phyloP scores from a whole-genome alignment of 2,888 invertebrate genomes.

The Clivina fossor region DNA sequence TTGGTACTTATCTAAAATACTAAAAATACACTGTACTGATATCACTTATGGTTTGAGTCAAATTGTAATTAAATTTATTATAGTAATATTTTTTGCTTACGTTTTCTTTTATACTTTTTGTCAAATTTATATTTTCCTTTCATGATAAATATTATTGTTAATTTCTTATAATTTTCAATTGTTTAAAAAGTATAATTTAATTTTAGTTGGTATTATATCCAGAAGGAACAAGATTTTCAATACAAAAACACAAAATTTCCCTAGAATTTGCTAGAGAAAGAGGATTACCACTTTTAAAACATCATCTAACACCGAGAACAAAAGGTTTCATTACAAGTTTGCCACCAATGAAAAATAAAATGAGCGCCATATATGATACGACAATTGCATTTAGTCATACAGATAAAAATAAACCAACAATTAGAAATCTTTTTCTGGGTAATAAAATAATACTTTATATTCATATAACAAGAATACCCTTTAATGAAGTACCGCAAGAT shows the following conservation, averaged over 20 bases:
- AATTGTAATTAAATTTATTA: too few species aligned
- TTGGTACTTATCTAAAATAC: too few species aligned
- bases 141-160: too few species aligned
- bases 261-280: conserved; percentile 84
- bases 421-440: conserved; percentile 74
- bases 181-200: too few species aligned
- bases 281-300: conserved; percentile 80
- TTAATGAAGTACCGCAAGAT: conserved; percentile 75
- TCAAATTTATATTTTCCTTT: too few species aligned
- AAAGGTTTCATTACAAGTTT: conserved; percentile 89
- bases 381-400: conserved; percentile 70
- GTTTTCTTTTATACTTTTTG: too few species aligned
- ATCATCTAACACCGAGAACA: conserved; percentile 92
- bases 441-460: conserved; percentile 72
- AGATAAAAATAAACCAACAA: conserved; percentile 70
- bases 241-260: conserved; percentile 82
- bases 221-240: conserved; percentile 91
- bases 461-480: conserved; percentile 77
- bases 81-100: too few species aligned
- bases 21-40: too few species aligned
- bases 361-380: conserved; percentile 82
- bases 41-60: too few species aligned
- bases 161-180: too few species aligned
- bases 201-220: conserved; percentile 81
- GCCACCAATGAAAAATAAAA: conserved; percentile 49